Evolutionary conservation across 2,888 invertebrate genomes (phyloP), one percentile per base, ranked within the genome.

Genomic region (Lithophane leautieri): DNA sequence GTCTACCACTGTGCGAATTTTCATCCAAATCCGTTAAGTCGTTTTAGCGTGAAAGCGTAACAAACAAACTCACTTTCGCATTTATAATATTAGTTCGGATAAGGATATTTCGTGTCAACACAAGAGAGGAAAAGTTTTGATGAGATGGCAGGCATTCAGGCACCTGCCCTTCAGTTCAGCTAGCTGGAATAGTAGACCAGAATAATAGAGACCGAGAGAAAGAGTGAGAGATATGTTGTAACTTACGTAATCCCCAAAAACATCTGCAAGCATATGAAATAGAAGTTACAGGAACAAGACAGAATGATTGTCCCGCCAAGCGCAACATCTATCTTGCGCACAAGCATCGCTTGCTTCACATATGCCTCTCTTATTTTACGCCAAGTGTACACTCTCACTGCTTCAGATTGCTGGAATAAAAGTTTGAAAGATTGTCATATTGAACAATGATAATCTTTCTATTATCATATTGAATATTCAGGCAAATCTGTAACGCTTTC

Each of bases 241-340:
- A 91, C 97, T 96, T 92, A 97, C 97, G 97, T 97, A 72, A 98
- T 96, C 58, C 97, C 97, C 87, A 97, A 95, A 90, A 97, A 98
- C 34, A 98, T 94, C 85, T 98, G 98, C 73, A 98, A 95, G 79
- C 98, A 98, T 76, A 98, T 97, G 89, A 98, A 98, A 89, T 97
- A 98, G 83, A 98, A 97, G 90, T 98, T 97, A 83, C 97, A 97
- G 9, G 97, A 96, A 81, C 97, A 97, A 0, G 98, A 97, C 0
- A 98, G 90, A 0, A 98, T 88, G 4, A 98, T 96, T 73, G 98
- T 92, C 19, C 95, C 94, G 0, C 97, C 97, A 34, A 98, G 92
- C 42, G 97, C 93, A 1, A 94, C 91, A 85, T 98, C 97, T 73
- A 97, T 95, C 14, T 93, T 94, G 62, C 96, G 93, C 0, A 97